Evolutionary conservation across 2,113 vertebrate species (phyloP).

Genomic region (Eulemur rufifrons): DNA sequence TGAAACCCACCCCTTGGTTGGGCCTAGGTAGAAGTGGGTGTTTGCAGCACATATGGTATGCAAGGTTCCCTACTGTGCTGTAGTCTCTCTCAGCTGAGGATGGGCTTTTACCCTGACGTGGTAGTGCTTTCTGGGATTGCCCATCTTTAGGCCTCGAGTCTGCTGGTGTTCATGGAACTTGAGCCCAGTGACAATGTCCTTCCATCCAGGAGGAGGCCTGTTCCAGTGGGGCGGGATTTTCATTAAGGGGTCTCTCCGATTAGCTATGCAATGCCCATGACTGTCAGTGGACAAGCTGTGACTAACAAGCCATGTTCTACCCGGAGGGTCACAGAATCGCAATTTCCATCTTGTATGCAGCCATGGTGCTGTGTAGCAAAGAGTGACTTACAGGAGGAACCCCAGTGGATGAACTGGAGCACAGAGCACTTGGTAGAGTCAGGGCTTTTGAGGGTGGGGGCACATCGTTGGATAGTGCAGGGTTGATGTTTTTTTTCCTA

Average conservation of each 20-base stretch:
- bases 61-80: conserved; percentile 72
- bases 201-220: background rate
- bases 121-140: background rate
- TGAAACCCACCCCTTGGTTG: conserved; percentile 35
- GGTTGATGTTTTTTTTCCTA: background rate
- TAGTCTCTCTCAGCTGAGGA: conserved; percentile 46
- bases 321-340: rapidly evolving
- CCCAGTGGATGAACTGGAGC: background rate
- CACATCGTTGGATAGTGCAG: background rate
- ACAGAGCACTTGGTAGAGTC: background rate
- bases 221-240: background rate
- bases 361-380: no score
- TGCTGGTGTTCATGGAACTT: conserved; percentile 39
- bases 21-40: conserved; percentile 47
- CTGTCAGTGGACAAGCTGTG: background rate
- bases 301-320: background rate
- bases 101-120: conserved; percentile 64
- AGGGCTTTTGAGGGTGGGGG: background rate
- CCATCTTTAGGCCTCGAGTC: background rate
- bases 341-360: background rate
- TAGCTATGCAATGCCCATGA: background rate
- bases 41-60: conserved; percentile 80
- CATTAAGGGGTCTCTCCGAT: background rate
- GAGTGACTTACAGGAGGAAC: background rate
- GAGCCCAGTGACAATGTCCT: background rate